phyloP scores from a whole-genome alignment of 2,888 invertebrate genomes.

The Yponomeuta cagnagella region DNA sequence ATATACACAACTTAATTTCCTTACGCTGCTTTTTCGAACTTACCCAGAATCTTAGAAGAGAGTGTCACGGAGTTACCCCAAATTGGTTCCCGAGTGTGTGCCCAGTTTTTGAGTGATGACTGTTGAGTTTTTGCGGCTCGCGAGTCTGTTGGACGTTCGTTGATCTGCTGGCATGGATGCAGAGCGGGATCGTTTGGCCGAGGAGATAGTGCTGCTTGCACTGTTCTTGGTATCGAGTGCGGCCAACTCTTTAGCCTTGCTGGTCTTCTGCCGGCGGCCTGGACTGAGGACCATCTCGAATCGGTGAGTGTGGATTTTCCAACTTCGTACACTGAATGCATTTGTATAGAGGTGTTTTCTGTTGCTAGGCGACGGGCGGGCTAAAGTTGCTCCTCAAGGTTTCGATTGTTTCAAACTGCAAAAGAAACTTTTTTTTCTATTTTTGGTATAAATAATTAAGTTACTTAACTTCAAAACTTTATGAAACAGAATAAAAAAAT shows the following conservation, averaged over 20 bases:
- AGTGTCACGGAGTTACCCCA: constrained; percentile 38
- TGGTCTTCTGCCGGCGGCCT: constrained; percentile 84
- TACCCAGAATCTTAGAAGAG: constrained; percentile 36
- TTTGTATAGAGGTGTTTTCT: constrained; percentile 2
- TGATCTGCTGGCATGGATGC: constrained; percentile 54
- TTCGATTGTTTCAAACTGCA: background rate
- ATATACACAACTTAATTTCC: constrained; percentile 46
- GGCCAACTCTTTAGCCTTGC: constrained; percentile 82
- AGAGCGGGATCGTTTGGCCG: constrained; percentile 57
- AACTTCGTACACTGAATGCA: constrained; percentile 16
- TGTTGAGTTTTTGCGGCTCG: constrained; percentile 51
- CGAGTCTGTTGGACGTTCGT: constrained; percentile 66
- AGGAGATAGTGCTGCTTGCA: constrained; percentile 68
- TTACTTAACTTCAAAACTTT: background rate
- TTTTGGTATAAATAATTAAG: too few relatives aligned
- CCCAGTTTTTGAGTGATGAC: constrained; percentile 61
- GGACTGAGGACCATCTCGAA: constrained; percentile 86
- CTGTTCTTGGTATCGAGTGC: constrained; percentile 80
- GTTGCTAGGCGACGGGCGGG: constrained; percentile 11
- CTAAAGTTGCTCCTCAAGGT: background rate
- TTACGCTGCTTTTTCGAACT: constrained; percentile 17
- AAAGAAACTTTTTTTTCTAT: too few relatives aligned
- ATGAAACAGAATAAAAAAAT: background rate
- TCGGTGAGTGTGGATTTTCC: constrained; percentile 70
- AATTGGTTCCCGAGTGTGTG: constrained; percentile 50